Conservation (phyloP, 2,888 invertebrate species). For the Callyntrura sp. region DNA sequence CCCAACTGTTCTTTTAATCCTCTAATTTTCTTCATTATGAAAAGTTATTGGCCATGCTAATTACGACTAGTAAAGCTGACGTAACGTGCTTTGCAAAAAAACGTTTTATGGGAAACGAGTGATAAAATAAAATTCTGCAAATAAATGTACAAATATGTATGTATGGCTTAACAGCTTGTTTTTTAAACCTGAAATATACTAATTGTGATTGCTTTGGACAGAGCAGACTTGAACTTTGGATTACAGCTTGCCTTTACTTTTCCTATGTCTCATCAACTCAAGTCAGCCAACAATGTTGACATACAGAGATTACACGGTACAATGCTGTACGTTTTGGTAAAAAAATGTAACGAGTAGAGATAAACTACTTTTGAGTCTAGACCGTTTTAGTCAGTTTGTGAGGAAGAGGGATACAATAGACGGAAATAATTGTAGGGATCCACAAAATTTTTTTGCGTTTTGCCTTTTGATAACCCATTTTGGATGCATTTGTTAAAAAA, state of each 20-base stretch:
- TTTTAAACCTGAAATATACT: too few species aligned
- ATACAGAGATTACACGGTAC: background rate
- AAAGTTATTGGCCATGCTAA: background rate
- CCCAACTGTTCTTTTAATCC: background rate
- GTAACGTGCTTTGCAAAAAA: slow-evolving; percentile 21
- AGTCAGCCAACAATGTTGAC: too few species aligned
- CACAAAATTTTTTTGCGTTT: background rate
- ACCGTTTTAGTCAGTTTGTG: too few species aligned
- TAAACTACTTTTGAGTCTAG: too few species aligned
- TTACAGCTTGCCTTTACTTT: background rate
- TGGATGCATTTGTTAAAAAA: too few species aligned
- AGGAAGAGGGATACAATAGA: too few species aligned
- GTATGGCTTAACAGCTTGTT: background rate
- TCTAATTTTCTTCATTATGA: slow-evolving; percentile 25
- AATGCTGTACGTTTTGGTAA: background rate
- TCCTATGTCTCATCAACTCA: background rate
- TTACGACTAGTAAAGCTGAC: slow-evolving; percentile 41
- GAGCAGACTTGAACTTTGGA: background rate
- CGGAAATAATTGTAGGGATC: too few species aligned
- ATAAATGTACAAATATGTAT: background rate
- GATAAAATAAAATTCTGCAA: background rate
- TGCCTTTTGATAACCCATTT: background rate
- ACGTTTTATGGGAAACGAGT: slow-evolving; percentile 1
- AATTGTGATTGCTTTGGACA: background rate
- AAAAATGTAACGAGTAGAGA: too few species aligned